Percentiles rank a stretch among this genome's conserved stretches.
phyloP scores from a whole-genome alignment of 2,797 vertebrate species.

The Sebastes minor region DNA sequence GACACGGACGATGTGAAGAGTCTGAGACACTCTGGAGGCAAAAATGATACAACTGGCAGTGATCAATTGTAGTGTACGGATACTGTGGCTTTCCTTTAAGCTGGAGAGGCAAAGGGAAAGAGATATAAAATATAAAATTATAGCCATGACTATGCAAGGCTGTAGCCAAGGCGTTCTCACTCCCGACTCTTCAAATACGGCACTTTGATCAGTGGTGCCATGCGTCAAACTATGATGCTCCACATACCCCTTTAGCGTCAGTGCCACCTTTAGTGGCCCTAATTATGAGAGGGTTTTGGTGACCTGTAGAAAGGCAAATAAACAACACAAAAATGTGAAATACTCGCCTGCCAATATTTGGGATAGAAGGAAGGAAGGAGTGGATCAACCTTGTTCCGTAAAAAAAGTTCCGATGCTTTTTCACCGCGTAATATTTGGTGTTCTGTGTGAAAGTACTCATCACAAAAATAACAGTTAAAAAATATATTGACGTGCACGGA shows the following conservation, averaged over 20 bases:
- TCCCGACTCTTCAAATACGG: not conserved
- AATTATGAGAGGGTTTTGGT: not conserved
- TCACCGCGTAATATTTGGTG: no score
- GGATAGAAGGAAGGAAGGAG: not conserved
- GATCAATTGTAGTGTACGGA: not conserved
- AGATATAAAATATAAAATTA: not conserved
- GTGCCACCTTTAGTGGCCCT: not conserved
- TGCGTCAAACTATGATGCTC: not conserved
- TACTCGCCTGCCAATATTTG: no score
- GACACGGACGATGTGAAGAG: slow-evolving; percentile 1
- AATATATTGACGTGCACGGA: no score
- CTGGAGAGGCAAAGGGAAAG: not conserved
- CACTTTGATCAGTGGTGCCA: not conserved
- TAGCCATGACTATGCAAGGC: not conserved
- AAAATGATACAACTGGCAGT: slow-evolving; percentile 8
- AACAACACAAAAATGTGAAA: no score
- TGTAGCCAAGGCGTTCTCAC: not conserved
- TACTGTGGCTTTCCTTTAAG: not conserved
- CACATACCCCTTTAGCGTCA: not conserved
- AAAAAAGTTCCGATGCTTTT: no score
- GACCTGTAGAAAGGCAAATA: no score
- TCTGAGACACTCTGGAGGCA: slow-evolving; percentile 39
- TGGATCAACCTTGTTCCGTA: not conserved
- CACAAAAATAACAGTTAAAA: no score
- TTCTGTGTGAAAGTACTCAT: no score